Conservation (phyloP, 1,140 invertebrate genomes). For the Nomia melanderi region DNA sequence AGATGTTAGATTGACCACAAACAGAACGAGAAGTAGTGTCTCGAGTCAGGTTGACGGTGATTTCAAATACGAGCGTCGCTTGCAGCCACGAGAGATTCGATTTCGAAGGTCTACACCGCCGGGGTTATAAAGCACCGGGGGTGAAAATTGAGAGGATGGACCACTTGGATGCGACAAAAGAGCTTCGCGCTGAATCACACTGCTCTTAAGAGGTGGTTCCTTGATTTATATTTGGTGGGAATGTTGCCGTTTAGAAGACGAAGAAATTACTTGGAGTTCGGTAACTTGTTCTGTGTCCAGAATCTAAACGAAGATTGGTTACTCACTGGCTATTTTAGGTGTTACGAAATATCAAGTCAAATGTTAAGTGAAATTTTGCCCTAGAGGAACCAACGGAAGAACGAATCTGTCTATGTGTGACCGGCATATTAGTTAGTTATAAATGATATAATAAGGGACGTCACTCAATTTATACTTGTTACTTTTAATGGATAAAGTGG, state of each 20-base stretch:
- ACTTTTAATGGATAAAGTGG: too few species aligned
- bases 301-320: conserved; percentile 1
- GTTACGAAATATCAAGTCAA: too few species aligned
- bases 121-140: conserved; percentile 44
- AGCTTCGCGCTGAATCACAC: conserved; percentile 73
- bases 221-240: conserved; percentile 72
- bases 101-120: conserved; percentile 23
- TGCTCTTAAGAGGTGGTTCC: conserved; percentile 63
- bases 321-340: neutral
- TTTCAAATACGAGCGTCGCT: neutral
- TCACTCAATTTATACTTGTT: too few species aligned
- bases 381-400: too few species aligned
- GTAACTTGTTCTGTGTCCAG: conserved; percentile 37
- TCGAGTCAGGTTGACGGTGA: neutral
- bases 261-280: conserved; percentile 71
- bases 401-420: too few species aligned
- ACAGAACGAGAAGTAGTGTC: too few species aligned
- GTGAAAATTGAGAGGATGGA: conserved; percentile 63
- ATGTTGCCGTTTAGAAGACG: conserved; percentile 56
- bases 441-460: too few species aligned
- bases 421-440: too few species aligned
- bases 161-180: conserved; percentile 71
- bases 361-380: too few species aligned
- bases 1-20: neutral
- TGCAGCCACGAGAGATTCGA: conserved; percentile 11